phyloP scores from a whole-genome alignment of 2,797 vertebrate genomes.

The Ispidina picta region DNA sequence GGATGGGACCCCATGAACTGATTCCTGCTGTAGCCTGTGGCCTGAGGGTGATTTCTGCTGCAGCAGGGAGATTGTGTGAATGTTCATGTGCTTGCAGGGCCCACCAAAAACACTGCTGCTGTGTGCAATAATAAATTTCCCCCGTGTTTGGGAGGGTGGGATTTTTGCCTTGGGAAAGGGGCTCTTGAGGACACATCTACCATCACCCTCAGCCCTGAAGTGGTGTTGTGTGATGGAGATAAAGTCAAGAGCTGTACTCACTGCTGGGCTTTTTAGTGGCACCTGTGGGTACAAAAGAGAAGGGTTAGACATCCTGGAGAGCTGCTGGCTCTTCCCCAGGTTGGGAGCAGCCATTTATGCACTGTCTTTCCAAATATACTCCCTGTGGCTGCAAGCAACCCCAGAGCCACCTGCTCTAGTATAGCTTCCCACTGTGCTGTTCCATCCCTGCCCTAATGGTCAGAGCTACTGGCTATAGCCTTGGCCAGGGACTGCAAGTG shows the following conservation, averaged over 20 bases:
- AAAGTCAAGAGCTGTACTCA: neutral
- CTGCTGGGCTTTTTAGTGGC: neutral
- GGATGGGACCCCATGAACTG: fast-evolving
- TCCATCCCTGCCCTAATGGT: neutral
- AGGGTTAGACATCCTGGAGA: neutral
- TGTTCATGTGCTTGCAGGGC: neutral
- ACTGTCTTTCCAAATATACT: neutral
- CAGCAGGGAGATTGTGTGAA: too few relatives aligned
- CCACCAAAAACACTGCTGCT: neutral
- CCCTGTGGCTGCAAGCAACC: neutral
- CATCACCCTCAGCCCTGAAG: neutral
- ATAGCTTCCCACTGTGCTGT: neutral
- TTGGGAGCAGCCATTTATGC: neutral
- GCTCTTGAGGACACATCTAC: neutral
- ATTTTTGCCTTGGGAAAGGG: neutral
- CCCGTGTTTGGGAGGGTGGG: neutral
- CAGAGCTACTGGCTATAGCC: neutral
- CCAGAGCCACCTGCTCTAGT: fast-evolving
- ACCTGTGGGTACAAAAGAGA: constrained; percentile 18
- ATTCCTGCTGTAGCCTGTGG: neutral
- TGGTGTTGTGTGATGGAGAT: neutral
- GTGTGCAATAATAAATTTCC: neutral
- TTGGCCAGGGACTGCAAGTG: neutral
- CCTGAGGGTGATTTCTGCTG: neutral
- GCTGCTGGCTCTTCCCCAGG: neutral